Base-by-base conservation (phyloP, 2,888 invertebrate species). In the Amphimallon solstitiale region DNA sequence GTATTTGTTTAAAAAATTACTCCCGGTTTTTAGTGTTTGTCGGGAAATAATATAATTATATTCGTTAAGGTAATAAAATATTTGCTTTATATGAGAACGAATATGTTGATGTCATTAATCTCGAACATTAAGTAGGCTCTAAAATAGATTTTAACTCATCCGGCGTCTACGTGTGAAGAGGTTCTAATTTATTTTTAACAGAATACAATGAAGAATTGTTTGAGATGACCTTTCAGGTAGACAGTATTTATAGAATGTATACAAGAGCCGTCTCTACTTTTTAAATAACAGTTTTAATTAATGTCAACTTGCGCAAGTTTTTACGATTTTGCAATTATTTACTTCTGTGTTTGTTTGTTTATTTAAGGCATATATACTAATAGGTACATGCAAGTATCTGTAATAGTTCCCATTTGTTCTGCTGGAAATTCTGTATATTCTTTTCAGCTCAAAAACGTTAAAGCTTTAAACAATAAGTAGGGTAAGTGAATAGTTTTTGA, bases 1-100 rank as follows among this genome's bases (percentile, higher is more conserved):
- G 52, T 64, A 56, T 66, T 66, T 66, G 61, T 61, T 43, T 51
- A 66, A 66, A 66, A 51, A 46, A 61, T 66, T 66, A 66, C 66
- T 66, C 52, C 66, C 59, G 61, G 66, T 60, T 66, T 66, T 63
- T 61, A 61, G 52, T 66, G 52, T 66, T 66, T 66, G 66, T 19
- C 49, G 52, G 61, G 61, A 66, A 66, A 66, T 66, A 61, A 61
- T 56, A 54, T 64, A 54, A 64, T 64, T 64, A 64, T 64, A 59
- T 59, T 48, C 64, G 54, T 56, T 45, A 35, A 46, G 37, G 56
- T 59, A 59, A 59, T 59, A 59, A 54, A 56, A 64, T 64, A 46
- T 64, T 56, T 64, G 54, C 54, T 56, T 64, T 46, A 40, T 56
- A 54, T 45, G 54, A 46, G 46, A 54, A 56, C 46, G 56, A 56